Evolutionary conservation across 2,888 invertebrate species (phyloP).

Genomic region (Mesorhabditis sp.): DNA sequence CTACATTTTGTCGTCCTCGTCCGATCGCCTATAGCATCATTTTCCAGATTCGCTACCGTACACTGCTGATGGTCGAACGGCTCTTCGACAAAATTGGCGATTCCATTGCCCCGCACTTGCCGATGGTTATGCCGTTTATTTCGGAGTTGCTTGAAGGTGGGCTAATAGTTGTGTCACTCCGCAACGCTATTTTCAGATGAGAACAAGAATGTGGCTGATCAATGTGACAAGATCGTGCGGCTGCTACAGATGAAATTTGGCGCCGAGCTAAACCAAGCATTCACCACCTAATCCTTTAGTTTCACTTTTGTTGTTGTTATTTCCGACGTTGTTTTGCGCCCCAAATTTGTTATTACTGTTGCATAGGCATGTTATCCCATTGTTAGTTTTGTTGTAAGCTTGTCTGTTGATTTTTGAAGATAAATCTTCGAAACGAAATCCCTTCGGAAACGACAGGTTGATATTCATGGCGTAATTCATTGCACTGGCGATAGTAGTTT

Average conservation of each 20-base stretch:
- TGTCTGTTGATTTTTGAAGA: no score
- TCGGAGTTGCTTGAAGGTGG: constrained; percentile 46
- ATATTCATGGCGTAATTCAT: no score
- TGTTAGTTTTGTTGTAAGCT: no score
- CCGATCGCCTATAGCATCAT: no score
- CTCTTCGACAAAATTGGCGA: constrained; percentile 46
- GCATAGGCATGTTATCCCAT: no score
- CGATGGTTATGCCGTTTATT: constrained; percentile 44
- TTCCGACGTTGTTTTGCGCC: background rate
- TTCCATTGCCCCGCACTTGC: constrained; percentile 44
- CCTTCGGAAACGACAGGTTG: no score
- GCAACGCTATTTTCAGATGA: constrained; percentile 30
- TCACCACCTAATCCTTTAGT: constrained; percentile 7
- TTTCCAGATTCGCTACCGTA: constrained; percentile 30
- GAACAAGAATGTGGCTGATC: constrained; percentile 46
- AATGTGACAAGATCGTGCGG: constrained; percentile 44
- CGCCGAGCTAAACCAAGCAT: constrained; percentile 19
- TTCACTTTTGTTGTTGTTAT: constrained; percentile 17
- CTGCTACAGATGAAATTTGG: constrained; percentile 47
- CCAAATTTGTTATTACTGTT: no score
- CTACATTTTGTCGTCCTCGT: background rate
- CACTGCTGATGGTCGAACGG: constrained; percentile 45
- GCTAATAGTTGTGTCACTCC: background rate
- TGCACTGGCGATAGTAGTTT: no score
- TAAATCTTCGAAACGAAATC: no score